Percentiles rank a stretch among this genome's conserved stretches.
These are phyloP conservation scores for Semibalanus balanoides DNA, from an alignment of 1,140 invertebrate genomes.

Conservation along the genomic window DNA sequence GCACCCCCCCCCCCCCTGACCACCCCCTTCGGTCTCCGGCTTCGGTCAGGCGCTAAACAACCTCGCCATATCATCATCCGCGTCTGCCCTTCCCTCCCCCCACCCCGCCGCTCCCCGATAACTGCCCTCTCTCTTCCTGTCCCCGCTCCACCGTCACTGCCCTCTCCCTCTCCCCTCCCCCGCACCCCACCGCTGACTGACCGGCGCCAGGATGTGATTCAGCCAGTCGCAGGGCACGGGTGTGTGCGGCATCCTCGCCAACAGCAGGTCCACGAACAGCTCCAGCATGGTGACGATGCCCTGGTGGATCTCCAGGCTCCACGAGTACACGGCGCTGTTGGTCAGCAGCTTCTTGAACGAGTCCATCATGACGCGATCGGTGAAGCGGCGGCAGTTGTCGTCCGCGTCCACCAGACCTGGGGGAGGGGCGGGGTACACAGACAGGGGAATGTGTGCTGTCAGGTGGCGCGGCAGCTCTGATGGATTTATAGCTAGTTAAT, in stretches of 20 bases:
- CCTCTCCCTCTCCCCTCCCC: too few species aligned
- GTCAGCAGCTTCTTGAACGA: slow-evolving; percentile 37
- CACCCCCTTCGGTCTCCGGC: too few species aligned
- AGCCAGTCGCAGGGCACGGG: slow-evolving; percentile 29
- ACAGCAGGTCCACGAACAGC: slow-evolving; percentile 36
- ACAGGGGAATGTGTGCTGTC: not conserved
- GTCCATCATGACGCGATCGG: slow-evolving; percentile 37
- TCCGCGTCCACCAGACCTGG: slow-evolving; percentile 30
- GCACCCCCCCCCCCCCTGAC: too few species aligned
- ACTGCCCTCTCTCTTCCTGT: not conserved
- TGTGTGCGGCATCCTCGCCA: slow-evolving; percentile 29
- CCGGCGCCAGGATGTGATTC: slow-evolving; percentile 14
- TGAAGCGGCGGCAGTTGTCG: slow-evolving; percentile 35
- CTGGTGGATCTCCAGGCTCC: slow-evolving; percentile 38
- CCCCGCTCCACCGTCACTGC: not conserved
- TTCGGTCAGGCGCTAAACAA: too few species aligned
- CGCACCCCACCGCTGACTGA: too few species aligned
- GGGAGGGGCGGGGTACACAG: slow-evolving; percentile 3
- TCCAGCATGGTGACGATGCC: slow-evolving; percentile 38
- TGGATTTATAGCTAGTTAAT: too few species aligned
- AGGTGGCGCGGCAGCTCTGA: not conserved
- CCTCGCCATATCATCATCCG: too few species aligned
- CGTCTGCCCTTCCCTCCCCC: too few species aligned
- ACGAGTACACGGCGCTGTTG: slow-evolving; percentile 34
- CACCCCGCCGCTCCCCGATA: too few species aligned